Base-by-base conservation (phyloP, 2,888 invertebrate species). In the Ptychoptera contaminata region DNA sequence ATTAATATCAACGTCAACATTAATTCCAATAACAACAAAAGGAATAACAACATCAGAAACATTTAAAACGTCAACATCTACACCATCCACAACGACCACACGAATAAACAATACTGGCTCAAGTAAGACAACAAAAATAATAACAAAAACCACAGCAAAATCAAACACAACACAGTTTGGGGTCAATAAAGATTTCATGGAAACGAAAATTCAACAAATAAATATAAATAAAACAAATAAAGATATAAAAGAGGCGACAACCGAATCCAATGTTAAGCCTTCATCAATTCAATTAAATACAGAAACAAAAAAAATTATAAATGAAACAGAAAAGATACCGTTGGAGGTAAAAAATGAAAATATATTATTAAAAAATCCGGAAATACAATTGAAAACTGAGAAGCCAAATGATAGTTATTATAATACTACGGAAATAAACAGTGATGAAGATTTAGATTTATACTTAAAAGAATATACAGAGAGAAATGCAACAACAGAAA, bases 1-100 rank as follows among this genome's bases (percentile, higher is more conserved):
- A 39, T 29, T 34, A 10, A 43, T 40, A 38, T 32, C 43, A 11
- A 29, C 36, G 7, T 16, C 37, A 8, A 15, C 31, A 37, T 9
- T n/a, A 9, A 16, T n/a, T 16, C 8, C 23, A 42, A 12, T 8
- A 3, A 35, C 34, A 9, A 34, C 34, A 12, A 34, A 41, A 32
- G 16, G 16, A 8, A n/a, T 11, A n/a, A 36, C 36, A 23, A 41
- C 6, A 34, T 16, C 23, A 44, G 43, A 9, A 16, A 36, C 47
- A 9, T 46, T 51, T 5, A 36, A 49, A 1, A 46, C 42, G 2
- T 35, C 42, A 1, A 47, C 39, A 2, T 35, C 44, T 9, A 38
- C 8, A 2, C 39, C 37, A 16, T 39, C 43, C 8, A 29, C 44
- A 0, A 40, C 45, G 11, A 53, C 49, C 12, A 53, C 52, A 2